Evolutionary conservation across 2,797 vertebrate genomes (phyloP), one percentile per base, ranked within the genome.

Genomic region (Leptatherina wallacei): DNA sequence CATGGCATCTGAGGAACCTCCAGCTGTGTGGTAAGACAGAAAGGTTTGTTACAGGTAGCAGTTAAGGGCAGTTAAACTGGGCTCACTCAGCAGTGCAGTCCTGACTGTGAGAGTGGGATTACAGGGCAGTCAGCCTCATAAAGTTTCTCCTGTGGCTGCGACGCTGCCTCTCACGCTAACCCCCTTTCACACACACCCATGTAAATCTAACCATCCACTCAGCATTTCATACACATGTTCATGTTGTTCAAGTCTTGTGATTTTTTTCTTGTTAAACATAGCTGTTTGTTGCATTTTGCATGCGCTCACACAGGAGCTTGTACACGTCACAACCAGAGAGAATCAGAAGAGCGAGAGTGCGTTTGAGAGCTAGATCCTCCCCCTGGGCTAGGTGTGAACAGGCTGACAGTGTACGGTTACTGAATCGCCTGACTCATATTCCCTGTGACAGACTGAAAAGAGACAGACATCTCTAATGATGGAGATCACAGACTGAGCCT

Each of bases 41-140:
- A 85, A 85, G 84, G 84, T 90, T 87, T 93, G 86, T 89, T 89
- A 74, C 91, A 93, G 92, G 93, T 94, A 91, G 91, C 92, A 89
- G 85, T 93, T 93, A 93, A 88, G 85, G 79, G 83, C 81, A 89
- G 85, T 94, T 91, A 91, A 90, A 89, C 73, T 71, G 78, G 84
- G 78, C 88, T 91, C 82, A 81, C 92, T 88, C 90, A 91, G 88
- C 88, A 52, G 86, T 87, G 72, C 81, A 75, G 89, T 79, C 75
- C 77, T 78, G 61, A 89, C 83, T 89, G 86, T 76, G 89, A 91
- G 90, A 91, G 89, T 89, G 88, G 92, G 91, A 93, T 94, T 94
- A 95, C 89, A 94, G 90, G 89, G 93, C 87, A 93, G 85, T 82
- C 71, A 33, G 89, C 68, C 85, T 78, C 90, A 90, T 93, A 92